Conservation (phyloP, 2,113 vertebrate species). For the Cyprinus carpio region DNA sequence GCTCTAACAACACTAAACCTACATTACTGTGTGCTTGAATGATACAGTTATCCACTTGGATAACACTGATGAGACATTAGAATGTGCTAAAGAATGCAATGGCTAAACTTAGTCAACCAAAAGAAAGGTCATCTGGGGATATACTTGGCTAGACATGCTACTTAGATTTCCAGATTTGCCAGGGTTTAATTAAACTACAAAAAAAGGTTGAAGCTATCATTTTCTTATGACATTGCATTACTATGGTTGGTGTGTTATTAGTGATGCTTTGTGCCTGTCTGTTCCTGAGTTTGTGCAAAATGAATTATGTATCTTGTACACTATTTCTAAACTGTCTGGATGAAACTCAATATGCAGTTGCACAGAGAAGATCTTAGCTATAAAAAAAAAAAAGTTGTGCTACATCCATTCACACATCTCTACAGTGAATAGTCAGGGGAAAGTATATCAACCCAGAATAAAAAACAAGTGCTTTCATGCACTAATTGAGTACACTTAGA, state of each 20-base stretch:
- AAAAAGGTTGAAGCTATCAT: constrained; percentile 12
- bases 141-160: constrained; percentile 10
- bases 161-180: constrained; percentile 11
- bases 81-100: neutral
- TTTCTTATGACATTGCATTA: neutral
- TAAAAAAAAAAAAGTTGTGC: neutral
- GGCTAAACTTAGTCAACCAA: neutral
- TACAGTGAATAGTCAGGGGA: neutral
- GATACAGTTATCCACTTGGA: neutral
- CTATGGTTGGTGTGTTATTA: neutral
- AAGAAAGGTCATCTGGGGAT: constrained; percentile 4
- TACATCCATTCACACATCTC: neutral
- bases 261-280: neutral
- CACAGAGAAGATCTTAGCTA: neutral
- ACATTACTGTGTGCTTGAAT: neutral
- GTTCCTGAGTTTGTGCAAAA: neutral
- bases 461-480: no score
- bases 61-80: neutral
- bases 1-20: neutral
- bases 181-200: constrained; percentile 10
- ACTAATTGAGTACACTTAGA: no score
- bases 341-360: neutral
- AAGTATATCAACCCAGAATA: no score
- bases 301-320: neutral
- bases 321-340: neutral